Base-by-base conservation (phyloP, 2,888 invertebrate genomes). In the Brassicogethes aeneus region DNA sequence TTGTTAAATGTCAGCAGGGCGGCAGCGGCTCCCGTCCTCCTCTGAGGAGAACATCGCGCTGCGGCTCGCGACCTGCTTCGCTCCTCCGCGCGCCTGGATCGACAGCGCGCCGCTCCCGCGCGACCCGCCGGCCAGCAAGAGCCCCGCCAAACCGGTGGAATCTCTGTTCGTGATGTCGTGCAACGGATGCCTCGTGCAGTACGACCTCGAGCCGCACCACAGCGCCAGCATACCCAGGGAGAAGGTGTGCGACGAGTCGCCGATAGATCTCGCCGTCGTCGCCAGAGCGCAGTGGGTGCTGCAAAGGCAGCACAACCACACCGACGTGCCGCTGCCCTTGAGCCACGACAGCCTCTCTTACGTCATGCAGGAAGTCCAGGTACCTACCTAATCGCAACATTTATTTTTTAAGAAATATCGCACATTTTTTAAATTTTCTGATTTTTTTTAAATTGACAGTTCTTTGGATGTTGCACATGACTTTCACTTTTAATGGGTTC, bases 131-230 rank as follows among this genome's bases (percentile, higher is more conserved):
- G 17, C 54, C 16, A 57, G 52, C 39, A 66, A 63, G 51, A 66
- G 68, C 37, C 70, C 65, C 50, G 66, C 70, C 5, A 77, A 79
- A 56, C 75, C 83, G 10, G 78, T 85, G 13, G 87, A 92, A 60
- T 85, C 91, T n/a, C 71, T 95, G 7, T 94, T 89, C 65, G 78
- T 94, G 15, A 84, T 93, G 80, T 85, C 90, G 34, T 87, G 88
- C 56, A 83, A 85, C 59, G 95, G 94, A 16, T 80, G 80, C 40
- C 76, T 96, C 50, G 77, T 91, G 45, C 92, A 95, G 63, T 89
- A 95, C 56, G 80, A 88, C 62, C 73, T 95, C 59, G 88, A 92
- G 55, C 91, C 89, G 1, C 78, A 77, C 55, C 77, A 79, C 53
- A 69, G 75, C 43, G 65, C 77, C 40, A 73, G 76, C 56, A 71